A percentile compares a stretch with the other conserved stretches of the same genome.
These are phyloP conservation scores for Drosophila niveifrons DNA, from an alignment of 2,888 invertebrate species.

Conservation along the genomic window DNA sequence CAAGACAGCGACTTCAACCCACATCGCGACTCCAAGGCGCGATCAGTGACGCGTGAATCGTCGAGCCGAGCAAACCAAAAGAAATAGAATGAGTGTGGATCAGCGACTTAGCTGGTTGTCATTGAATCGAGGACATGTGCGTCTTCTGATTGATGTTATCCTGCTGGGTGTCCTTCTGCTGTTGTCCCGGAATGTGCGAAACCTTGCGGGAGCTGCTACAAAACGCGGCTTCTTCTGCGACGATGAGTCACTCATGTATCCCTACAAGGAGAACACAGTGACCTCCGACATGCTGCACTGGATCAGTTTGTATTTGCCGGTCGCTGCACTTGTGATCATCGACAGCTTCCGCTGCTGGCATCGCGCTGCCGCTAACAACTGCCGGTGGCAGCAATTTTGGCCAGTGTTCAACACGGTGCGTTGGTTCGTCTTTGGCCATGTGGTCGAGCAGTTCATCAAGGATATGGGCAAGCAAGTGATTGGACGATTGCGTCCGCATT, in stretches of 20 bases:
- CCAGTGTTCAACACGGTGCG: slow-evolving; percentile 50
- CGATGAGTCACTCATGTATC: slow-evolving; percentile 74
- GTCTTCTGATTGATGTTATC: slow-evolving; percentile 45
- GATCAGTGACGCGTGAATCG: slow-evolving; percentile 52
- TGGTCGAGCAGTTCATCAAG: slow-evolving; percentile 53
- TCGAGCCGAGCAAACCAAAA: slow-evolving; percentile 32
- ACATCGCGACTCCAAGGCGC: slow-evolving; percentile 2
- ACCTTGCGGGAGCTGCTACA: slow-evolving; percentile 42
- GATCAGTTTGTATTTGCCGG: slow-evolving; percentile 55
- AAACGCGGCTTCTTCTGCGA: slow-evolving; percentile 77
- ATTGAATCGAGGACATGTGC: slow-evolving; percentile 3
- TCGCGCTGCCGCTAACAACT: not conserved
- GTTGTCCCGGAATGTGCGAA: slow-evolving; percentile 31
- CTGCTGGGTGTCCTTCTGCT: slow-evolving; percentile 35
- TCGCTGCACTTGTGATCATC: slow-evolving; percentile 37
- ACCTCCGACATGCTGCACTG: slow-evolving; percentile 41
- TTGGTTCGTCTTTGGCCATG: slow-evolving; percentile 66
- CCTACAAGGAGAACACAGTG: slow-evolving; percentile 64
- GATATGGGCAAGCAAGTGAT: slow-evolving; percentile 60
- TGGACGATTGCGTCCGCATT: slow-evolving; percentile 76
- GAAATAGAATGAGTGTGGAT: slow-evolving; percentile 47
- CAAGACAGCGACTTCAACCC: slow-evolving; percentile 11
- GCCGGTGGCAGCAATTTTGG: slow-evolving; percentile 26
- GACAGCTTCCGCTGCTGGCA: slow-evolving; percentile 48
- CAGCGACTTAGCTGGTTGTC: slow-evolving; percentile 1